Evolutionary conservation across 2,113 vertebrate genomes (phyloP).

Genomic region (Willisornis vidua): DNA sequence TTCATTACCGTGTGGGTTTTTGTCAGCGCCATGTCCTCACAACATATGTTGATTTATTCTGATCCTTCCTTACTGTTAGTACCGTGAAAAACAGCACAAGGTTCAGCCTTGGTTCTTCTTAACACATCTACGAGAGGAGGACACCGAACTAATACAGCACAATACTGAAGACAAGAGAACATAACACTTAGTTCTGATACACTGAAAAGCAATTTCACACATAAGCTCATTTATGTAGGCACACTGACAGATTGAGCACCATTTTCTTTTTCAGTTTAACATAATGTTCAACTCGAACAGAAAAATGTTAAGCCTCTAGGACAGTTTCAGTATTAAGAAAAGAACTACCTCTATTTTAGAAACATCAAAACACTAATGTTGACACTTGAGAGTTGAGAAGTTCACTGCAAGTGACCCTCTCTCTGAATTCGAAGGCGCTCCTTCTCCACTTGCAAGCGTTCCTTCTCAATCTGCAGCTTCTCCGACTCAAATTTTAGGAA

Average conservation of each 20-base stretch:
- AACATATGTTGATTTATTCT: slow-evolving; percentile 32
- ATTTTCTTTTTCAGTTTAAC: slow-evolving; percentile 23
- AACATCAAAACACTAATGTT: slow-evolving; percentile 11
- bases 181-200: slow-evolving; percentile 48
- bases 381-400: neutral
- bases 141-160: slow-evolving; percentile 52
- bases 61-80: slow-evolving; percentile 27
- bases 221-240: slow-evolving; percentile 48
- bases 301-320: neutral
- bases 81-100: slow-evolving; percentile 13
- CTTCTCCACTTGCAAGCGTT: slow-evolving; percentile 91
- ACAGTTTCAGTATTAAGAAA: slow-evolving; percentile 34
- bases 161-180: slow-evolving; percentile 50
- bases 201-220: slow-evolving; percentile 50
- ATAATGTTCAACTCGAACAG: slow-evolving; percentile 49
- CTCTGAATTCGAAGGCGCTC: slow-evolving; percentile 91
- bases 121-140: neutral
- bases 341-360: slow-evolving; percentile 50
- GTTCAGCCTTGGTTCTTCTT: slow-evolving; percentile 7
- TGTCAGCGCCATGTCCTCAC: slow-evolving; percentile 29
- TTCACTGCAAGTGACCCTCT: slow-evolving; percentile 83
- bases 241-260: slow-evolving; percentile 55
- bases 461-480: slow-evolving; percentile 92
- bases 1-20: slow-evolving; percentile 3
- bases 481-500: slow-evolving; percentile 91